Percentiles rank a stretch among this genome's conserved stretches.
These are phyloP conservation scores for Thamnaconus septentrionalis DNA, from an alignment of 2,113 vertebrate species.

Conservation along the genomic window DNA sequence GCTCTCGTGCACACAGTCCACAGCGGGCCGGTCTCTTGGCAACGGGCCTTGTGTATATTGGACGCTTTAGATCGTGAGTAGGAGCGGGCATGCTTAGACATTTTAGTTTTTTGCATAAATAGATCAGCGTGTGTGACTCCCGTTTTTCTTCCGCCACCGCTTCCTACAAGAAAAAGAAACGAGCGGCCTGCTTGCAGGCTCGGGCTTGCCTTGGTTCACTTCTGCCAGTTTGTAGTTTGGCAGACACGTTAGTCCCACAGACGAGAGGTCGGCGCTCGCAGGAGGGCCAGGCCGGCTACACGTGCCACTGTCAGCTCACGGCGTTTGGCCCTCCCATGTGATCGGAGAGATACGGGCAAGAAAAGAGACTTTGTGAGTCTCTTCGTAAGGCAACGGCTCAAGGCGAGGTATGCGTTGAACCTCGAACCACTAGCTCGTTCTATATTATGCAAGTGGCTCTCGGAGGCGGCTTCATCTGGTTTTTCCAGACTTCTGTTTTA, in stretches of 20 bases:
- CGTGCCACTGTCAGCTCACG: neutral
- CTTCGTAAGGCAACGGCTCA: too few relatives aligned
- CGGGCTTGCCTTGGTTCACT: neutral
- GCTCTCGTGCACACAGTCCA: constrained; percentile 9
- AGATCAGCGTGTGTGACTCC: constrained; percentile 13
- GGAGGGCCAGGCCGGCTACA: neutral
- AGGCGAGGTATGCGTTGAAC: too few relatives aligned
- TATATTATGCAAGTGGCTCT: too few relatives aligned
- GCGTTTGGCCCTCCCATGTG: neutral
- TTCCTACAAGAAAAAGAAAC: neutral
- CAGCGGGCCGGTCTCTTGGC: constrained; percentile 26
- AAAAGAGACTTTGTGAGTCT: neutral
- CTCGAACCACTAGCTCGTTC: too few relatives aligned
- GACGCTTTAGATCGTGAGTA: constrained; percentile 20
- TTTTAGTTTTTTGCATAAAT: constrained; percentile 30
- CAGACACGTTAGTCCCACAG: neutral
- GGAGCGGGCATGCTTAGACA: constrained; percentile 47
- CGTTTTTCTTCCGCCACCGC: neutral
- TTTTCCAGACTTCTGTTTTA: too few relatives aligned
- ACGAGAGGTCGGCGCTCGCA: neutral
- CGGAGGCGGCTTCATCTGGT: too few relatives aligned
- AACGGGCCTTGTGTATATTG: constrained; percentile 30
- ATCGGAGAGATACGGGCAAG: too few relatives aligned
- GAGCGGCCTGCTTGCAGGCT: constrained; percentile 4
- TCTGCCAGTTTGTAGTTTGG: neutral